Conservation (phyloP, 2,797 vertebrate species). For the Xerus rutilus region DNA sequence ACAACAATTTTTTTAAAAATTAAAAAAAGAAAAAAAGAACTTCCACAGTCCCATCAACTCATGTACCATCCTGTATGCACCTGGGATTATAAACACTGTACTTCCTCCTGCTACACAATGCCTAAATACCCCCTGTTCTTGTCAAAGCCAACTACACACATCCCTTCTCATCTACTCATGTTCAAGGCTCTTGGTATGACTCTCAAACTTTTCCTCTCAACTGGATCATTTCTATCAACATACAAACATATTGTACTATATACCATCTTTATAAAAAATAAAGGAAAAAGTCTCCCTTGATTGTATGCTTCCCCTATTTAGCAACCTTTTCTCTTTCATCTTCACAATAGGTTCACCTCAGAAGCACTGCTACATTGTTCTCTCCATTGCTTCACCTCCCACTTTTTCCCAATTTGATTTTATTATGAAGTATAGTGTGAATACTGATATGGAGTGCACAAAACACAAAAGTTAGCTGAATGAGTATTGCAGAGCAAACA, state of each 20-base stretch:
- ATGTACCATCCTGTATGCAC: neutral
- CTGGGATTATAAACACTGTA: neutral
- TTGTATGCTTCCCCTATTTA: neutral
- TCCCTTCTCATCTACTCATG: neutral
- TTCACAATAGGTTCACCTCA: neutral
- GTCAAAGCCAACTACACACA: neutral
- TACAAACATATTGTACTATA: neutral
- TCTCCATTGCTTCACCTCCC: neutral
- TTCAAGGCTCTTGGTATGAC: neutral
- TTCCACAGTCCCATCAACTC: neutral
- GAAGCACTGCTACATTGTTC: neutral
- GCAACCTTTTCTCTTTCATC: neutral
- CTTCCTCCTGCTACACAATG: neutral
- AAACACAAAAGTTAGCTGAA: conserved; percentile 12
- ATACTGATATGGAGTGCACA: neutral
- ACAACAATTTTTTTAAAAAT: no score
- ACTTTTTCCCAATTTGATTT: neutral
- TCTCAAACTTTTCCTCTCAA: neutral
- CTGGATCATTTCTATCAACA: neutral
- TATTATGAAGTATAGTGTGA: neutral
- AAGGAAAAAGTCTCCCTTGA: neutral
- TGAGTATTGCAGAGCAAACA: neutral
- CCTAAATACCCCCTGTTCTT: neutral
- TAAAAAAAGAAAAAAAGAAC: neutral
- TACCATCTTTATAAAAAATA: neutral